Evolutionary conservation across 2,113 vertebrate genomes (phyloP), one percentile per base, ranked within the genome.

Genomic region (Motacilla tschutschensis): DNA sequence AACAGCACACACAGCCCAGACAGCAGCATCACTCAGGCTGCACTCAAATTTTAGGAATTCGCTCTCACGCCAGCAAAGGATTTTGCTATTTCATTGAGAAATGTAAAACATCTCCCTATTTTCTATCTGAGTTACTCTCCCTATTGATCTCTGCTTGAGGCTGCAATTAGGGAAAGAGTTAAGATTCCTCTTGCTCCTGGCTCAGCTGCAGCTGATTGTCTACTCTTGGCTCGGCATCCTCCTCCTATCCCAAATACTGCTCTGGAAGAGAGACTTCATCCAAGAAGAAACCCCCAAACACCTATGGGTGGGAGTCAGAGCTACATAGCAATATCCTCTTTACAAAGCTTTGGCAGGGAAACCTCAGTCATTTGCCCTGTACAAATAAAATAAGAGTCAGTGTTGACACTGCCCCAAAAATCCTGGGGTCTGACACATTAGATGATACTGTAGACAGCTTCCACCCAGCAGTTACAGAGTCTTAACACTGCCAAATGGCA

Each of bases 231-330:
- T 94, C 35, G 0, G 51, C 55, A 69, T 46, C 46, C 62, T 85
- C 53, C 81, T 87, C 79, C 89, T 69, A 81, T 67, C 94, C 89
- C 60, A 91, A 89, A 87, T 11, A 81, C 6, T 66, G 62, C 62
- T 87, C 76, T 79, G 63, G 40, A 76, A 60, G 28, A 87, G 38
- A 85, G 75, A 55, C 76, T 73, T 51, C 81, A 66, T 93, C 93
- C 92, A 95, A 95, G 65, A 92, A 92, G 89, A 95, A 96, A 93
- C 89, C 94, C 92, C 90, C 91, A 91, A 95, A 94, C 92, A 96
- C 94, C 94, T 94, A 93, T 88, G 89, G 91, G 92, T 94, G 91
- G 94, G 91, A 94, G 87, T 93, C 80, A 80, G 67, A 71, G 65
- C 88, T 89, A 83, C 90, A 89, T 7, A 90, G 92, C 67, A 95